Percentiles rank a stretch among this genome's conserved stretches.
These are phyloP conservation scores for Malthinus seriepunctatus DNA, from an alignment of 2,888 invertebrate species.

Conservation along the genomic window DNA sequence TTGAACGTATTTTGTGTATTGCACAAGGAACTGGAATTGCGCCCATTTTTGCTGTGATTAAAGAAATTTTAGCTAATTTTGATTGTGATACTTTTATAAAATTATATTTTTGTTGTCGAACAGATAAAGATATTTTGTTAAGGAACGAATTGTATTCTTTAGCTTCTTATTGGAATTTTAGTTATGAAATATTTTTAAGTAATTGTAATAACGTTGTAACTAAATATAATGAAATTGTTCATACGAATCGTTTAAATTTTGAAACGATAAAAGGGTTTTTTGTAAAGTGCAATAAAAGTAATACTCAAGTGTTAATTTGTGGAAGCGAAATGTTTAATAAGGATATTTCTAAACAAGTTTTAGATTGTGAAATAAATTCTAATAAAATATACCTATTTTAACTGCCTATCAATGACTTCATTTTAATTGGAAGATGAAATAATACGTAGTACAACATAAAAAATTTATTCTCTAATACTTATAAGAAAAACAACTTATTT, in stretches of 20 bases:
- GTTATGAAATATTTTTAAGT: constrained; percentile 63
- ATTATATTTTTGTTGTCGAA: constrained; percentile 66
- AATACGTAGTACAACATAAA: not conserved
- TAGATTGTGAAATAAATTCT: constrained; percentile 40
- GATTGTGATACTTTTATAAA: constrained; percentile 67
- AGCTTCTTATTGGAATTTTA: constrained; percentile 74
- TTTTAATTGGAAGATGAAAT: not conserved
- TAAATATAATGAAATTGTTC: constrained; percentile 61
- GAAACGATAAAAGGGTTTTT: constrained; percentile 50
- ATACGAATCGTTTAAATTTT: constrained; percentile 48
- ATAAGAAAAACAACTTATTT: not conserved
- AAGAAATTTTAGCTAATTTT: constrained; percentile 65
- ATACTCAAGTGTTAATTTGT: constrained; percentile 62
- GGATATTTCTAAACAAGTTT: constrained; percentile 52
- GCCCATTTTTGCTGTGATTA: constrained; percentile 67
- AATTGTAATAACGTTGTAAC: constrained; percentile 29
- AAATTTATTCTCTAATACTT: not conserved
- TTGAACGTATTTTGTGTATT: constrained; percentile 57
- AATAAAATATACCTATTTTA: constrained; percentile 15
- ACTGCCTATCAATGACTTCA: not conserved
- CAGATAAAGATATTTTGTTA: constrained; percentile 62
- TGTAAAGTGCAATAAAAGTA: constrained; percentile 41
- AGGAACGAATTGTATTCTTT: constrained; percentile 64
- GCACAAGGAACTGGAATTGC: constrained; percentile 79
- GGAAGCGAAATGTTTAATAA: constrained; percentile 63